These are phyloP conservation scores for Epicauta chinensis DNA, from an alignment of 1,140 invertebrate species.

Conservation along the genomic window DNA sequence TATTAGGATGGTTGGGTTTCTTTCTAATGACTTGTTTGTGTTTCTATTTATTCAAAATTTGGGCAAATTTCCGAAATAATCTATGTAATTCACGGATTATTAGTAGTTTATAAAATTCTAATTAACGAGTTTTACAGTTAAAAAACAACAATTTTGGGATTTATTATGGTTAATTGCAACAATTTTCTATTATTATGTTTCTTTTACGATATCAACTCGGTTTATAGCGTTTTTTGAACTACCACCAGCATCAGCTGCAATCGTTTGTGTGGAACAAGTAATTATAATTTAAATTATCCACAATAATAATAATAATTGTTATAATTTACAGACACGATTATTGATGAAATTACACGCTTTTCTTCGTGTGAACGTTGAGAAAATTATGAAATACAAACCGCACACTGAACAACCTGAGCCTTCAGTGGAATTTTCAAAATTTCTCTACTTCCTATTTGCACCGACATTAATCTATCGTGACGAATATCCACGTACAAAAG, in stretches of 20 bases:
- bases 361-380: constrained; percentile 57
- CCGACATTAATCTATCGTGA: constrained; percentile 82
- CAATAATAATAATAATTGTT: constrained; percentile 1
- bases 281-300: neutral
- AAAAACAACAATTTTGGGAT: neutral
- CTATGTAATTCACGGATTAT: neutral
- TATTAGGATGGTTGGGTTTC: neutral
- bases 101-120: neutral
- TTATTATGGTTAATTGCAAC: neutral
- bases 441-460: constrained; percentile 78
- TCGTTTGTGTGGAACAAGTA: constrained; percentile 2
- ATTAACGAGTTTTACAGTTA: neutral
- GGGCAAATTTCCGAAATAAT: constrained; percentile 1
- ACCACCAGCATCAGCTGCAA: neutral
- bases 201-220: neutral
- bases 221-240: neutral
- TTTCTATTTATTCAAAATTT: constrained; percentile 1
- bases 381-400: constrained; percentile 42
- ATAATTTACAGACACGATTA: constrained; percentile 56
- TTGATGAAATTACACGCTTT: constrained; percentile 82
- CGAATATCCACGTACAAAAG: constrained; percentile 63
- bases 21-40: neutral
- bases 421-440: constrained; percentile 43
- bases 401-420: constrained; percentile 27
- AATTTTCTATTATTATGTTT: neutral